Evolutionary conservation across 2,888 invertebrate species (phyloP).

Genomic region (Parnassius smintheus): DNA sequence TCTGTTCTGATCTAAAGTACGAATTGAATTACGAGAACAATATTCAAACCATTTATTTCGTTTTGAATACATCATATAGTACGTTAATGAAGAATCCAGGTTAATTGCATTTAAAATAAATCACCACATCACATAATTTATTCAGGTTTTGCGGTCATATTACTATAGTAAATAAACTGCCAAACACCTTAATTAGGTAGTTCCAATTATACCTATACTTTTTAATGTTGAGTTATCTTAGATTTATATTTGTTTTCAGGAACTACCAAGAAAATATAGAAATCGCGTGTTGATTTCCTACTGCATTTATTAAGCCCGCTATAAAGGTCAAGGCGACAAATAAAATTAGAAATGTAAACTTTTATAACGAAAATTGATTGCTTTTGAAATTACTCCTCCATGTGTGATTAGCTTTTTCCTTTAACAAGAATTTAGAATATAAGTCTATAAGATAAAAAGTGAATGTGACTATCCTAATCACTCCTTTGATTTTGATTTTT

Average conservation of each 20-base stretch:
- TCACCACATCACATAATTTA: conserved; percentile 8
- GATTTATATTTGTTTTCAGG: conserved; percentile 13
- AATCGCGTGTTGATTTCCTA: conserved; percentile 26
- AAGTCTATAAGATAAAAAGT: no score
- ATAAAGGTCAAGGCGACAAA: conserved; percentile 25
- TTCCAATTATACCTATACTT: conserved; percentile 1
- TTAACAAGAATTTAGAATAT: no score
- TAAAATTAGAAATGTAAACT: conserved; percentile 4
- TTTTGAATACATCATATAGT: no score
- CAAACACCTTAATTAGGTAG: conserved; percentile 3
- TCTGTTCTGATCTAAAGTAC: no score
- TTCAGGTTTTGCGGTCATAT: not conserved
- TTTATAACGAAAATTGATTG: conserved; percentile 15
- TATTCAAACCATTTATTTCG: no score
- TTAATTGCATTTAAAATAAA: not conserved
- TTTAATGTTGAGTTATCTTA: conserved; percentile 12
- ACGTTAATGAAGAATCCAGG: no score
- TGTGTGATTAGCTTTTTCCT: no score
- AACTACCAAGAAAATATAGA: conserved; percentile 15
- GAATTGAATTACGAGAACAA: no score
- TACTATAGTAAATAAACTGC: conserved; percentile 4
- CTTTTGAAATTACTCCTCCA: not conserved
- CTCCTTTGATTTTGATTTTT: no score
- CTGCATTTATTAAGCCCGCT: conserved; percentile 21
- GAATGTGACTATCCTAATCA: no score